phyloP scores from a whole-genome alignment of 1,140 invertebrate species.

The Aphelenchoides fujianensis region DNA sequence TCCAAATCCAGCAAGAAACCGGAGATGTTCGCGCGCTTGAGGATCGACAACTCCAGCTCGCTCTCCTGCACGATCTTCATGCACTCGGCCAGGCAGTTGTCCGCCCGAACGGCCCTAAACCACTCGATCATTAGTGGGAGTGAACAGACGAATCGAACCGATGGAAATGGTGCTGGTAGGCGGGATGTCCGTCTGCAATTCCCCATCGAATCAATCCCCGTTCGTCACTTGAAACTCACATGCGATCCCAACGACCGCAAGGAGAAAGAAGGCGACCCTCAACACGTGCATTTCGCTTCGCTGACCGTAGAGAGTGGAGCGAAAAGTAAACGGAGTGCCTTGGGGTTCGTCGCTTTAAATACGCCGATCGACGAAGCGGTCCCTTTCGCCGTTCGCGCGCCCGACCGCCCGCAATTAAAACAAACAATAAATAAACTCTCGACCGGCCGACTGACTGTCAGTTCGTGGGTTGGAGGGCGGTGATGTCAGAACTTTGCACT shows the following conservation, averaged over 20 bases:
- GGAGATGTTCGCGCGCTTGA: conserved; percentile 30
- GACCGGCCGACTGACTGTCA: no score
- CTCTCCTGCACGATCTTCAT: neutral
- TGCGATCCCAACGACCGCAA: neutral
- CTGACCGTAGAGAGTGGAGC: neutral
- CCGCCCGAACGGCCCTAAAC: neutral
- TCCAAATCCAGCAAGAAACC: conserved; percentile 27
- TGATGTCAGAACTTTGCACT: conserved; percentile 5
- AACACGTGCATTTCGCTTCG: conserved; percentile 12
- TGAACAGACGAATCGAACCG: no score
- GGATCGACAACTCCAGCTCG: conserved; percentile 17
- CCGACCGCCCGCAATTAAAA: no score
- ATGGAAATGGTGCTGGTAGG: conserved; percentile 28
- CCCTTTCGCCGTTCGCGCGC: no score
- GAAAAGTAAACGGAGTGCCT: no score
- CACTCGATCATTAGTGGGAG: no score
- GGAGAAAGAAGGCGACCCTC: neutral
- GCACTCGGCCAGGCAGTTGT: conserved; percentile 19
- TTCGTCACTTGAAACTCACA: neutral
- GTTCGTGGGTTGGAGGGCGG: no score
- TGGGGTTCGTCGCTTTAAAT: no score
- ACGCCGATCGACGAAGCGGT: no score
- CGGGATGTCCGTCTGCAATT: conserved; percentile 9
- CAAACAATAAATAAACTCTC: no score
- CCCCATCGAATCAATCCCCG: no score